phyloP scores from a whole-genome alignment of 2,888 invertebrate species.

The Dynastes hyllus region DNA sequence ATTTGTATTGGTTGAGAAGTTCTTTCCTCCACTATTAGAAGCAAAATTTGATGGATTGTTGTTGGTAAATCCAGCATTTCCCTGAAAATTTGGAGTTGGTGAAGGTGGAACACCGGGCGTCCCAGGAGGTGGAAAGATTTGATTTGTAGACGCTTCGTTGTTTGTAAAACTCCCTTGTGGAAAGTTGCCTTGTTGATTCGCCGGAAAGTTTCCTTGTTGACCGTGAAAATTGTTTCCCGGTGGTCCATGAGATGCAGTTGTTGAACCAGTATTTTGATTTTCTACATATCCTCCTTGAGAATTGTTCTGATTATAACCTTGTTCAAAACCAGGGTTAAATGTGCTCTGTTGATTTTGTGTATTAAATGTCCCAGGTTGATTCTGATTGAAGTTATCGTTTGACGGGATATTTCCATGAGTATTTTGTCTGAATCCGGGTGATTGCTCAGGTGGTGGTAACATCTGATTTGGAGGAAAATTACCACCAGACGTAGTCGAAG shows the following conservation, averaged over 20 bases:
- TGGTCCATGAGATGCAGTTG: conserved; percentile 21
- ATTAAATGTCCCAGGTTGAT: conserved; percentile 33
- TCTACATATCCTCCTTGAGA: neutral
- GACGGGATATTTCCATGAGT: conserved; percentile 21
- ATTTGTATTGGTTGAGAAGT: conserved; percentile 28
- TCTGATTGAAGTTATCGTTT: conserved; percentile 36
- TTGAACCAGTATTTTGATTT: neutral
- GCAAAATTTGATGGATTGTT: conserved; percentile 32
- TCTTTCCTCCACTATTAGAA: conserved; percentile 42
- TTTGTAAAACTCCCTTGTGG: conserved; percentile 40
- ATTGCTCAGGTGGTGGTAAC: conserved; percentile 31
- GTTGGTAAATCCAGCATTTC: conserved; percentile 26
- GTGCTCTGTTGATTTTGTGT: conserved; percentile 18
- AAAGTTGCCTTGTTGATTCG: conserved; percentile 31
- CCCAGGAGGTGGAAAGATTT: conserved; percentile 14
- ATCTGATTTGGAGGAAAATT: conserved; percentile 47
- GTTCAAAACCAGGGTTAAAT: conserved; percentile 31
- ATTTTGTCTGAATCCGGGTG: conserved; percentile 34
- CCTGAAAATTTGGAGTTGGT: conserved; percentile 20
- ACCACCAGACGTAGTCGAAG: conserved; percentile 21
- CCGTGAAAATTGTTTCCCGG: conserved; percentile 15
- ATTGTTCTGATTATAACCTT: conserved; percentile 39
- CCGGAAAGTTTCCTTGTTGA: conserved; percentile 28
- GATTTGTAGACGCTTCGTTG: neutral
- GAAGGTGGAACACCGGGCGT: conserved; percentile 24